Evolutionary conservation across 2,888 invertebrate species (phyloP), one percentile per base, ranked within the genome.

Genomic region (Oxyteleia sp.): DNA sequence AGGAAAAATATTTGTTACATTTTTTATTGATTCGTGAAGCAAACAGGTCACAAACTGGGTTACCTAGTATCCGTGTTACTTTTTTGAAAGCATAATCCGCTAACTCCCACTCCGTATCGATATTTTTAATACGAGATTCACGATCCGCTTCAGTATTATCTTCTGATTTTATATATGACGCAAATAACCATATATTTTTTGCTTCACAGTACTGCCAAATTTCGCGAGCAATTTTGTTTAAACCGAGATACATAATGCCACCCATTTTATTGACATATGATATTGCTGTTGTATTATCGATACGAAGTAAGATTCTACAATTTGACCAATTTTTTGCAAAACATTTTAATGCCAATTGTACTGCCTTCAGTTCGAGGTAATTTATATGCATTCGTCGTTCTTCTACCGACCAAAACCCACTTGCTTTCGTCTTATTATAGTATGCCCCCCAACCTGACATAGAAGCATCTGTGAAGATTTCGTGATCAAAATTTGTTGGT

Each of bases 91-190:
- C 82, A 2, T 8, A 63, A 15, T 57, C 23, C 4, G 59, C 43
- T n/a, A 83, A 61, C 20, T 85, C 75, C 75, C 68, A 85, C 71
- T 85, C 82, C 7, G 86, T 85, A 35, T 84, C 49, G 23, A 64
- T 35, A 16, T 64, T 64, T 35, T 18, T 47, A 10, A 49, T 49
- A n/a, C 64, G 11, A 76, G 51, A 66, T 11, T 5, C 66, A 0
- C 13, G 18, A 32, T 66, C 66, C 1, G 66, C 41, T 26, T 66
- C 53, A 1, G 23, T 10, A 26, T 66, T 66, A n/a, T 66, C 66
- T n/a, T 32, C 10, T 1, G 64, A 49, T 13, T 64, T 47, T n/a
- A 49, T 64, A 20, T 64, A 64, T 4, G 64, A 32, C 10, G 49
- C 83, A 29, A 69, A 71, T 11, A 84, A 20, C 75, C 69, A 81